Base-by-base conservation (phyloP, 2,113 vertebrate genomes). In the Calidris pygmaea region DNA sequence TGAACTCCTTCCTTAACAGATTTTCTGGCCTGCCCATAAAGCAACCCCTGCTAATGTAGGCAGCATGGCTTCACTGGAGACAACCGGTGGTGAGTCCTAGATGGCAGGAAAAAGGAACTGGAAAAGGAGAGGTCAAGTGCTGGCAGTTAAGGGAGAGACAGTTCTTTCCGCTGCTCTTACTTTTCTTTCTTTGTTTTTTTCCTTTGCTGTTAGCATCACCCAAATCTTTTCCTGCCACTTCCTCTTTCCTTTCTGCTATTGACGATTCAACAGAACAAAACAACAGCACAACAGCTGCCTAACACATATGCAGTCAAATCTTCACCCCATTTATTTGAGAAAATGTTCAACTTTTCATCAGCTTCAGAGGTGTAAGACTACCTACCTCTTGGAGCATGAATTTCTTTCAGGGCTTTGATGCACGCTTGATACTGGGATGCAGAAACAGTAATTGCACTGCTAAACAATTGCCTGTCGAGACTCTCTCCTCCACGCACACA, bases 401-500 rank as follows among this genome's bases (percentile, higher is more conserved):
- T 12, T 50, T 77, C 55, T 67, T 62, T 77, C 75, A 55, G 29
- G 16, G 47, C 15, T 70, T 43, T 59, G 45, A 21, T 66, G 35
- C 1, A 23, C 22, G 6, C 30, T 55, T 70, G 41, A 27, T 62
- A 62, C 7, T 70, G 19, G 26, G n/a, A 16, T 55, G 26, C 22
- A 58, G 55, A 50, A 59, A 18, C 37, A 63, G 39, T 55, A 59
- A 37, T 27, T 30, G 20, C 35, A 35, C 34, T 58, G 43, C n/a
- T 66, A 41, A 85, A 77, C 4, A 68, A 29, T 32, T 62, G 32
- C n/a, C 43, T 47, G 8, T 34, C 1, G 1, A 56, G 47, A 9
- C 22, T 81, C 7, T 10, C 32, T 67, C 11, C 58, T 68, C 58
- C 0, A 0, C 14, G 32, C 21, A 41, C 9, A 10, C 6, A 13